Evolutionary conservation across 2,888 invertebrate species (phyloP), one percentile per base, ranked within the genome.

Genomic region (Lysandra bellargus): DNA sequence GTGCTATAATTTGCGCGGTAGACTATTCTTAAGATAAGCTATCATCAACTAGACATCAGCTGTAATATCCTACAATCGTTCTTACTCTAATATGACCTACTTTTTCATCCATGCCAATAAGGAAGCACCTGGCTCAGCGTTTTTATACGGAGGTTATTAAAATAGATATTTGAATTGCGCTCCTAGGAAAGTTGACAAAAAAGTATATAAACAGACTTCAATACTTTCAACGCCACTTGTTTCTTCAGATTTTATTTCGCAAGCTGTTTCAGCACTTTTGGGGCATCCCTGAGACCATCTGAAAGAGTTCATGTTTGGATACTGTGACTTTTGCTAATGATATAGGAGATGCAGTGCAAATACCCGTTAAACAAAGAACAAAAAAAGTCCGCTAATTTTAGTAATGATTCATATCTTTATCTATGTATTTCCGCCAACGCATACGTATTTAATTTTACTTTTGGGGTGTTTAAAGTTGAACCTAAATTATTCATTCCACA

Each of bases 11-110:
- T 76, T 57, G 76, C 76, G 33, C 57, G 57, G 33, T 76, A 53
- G 76, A 76, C 76, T 57, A 49, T 33, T 76, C 57, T 76, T 30
- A 76, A 75, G 53, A 75, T 53, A 75, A 76, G 57, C 76, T 4
- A 57, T 76, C 76, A 57, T 76, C 53, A 33, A 17, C 76, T 53
- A 30, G 23, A 76, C 57, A 76, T 69, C 53, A 64, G 64, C 49
- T 40, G 64, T 44, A 30, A 17, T 76, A 49, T 49, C 6, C 6
- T 7, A 12, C 30, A 7, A 49, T 33, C 17, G 53, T 57, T 76
- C 30, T 57, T 76, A 44, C 2, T 12, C 40, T 40, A 61, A 12
- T 7, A 53, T 78, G 69, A 69, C 69, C 69, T 14, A 33, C 30
- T 69, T 69, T 37, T 69, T 69, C 33, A 69, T 69, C 14, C 1